phyloP scores from a whole-genome alignment of 2,113 vertebrate genomes.

The Mus musculus region GRCm39 chr3:132216501-132217000 shows the following conservation, averaged over 20 bases:
- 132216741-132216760: neutral
- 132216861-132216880: neutral
- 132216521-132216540: neutral
- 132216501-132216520: neutral
- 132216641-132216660: neutral
- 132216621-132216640: neutral
- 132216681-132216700: neutral
- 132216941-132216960: neutral
- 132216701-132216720: constrained; percentile 38
- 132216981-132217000: constrained; percentile 4
- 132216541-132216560: neutral
- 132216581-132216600: neutral
- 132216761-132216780: constrained; percentile 18
- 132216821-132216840: neutral
- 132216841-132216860: neutral
- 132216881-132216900: neutral
- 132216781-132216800: neutral
- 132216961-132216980: neutral
- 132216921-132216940: neutral
- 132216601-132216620: neutral
- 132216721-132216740: neutral
- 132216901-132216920: neutral
- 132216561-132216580: constrained; percentile 9
- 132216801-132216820: neutral
- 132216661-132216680: neutral